Evolutionary conservation across 2,797 vertebrate genomes (phyloP).

Genomic region (Microchirus variegatus): DNA sequence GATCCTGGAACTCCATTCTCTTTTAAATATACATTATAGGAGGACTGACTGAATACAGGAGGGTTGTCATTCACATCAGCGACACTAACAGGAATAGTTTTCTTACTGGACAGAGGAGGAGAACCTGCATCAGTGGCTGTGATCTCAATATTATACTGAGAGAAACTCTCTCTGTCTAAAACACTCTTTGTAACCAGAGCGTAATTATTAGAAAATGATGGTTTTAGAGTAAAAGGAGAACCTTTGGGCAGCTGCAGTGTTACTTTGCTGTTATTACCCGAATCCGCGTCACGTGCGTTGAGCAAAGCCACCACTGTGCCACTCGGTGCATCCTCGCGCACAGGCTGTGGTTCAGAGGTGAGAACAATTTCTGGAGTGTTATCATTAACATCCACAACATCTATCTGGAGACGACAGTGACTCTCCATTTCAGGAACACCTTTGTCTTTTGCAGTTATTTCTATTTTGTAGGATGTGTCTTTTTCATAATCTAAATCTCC

Average conservation of each 20-base stretch:
- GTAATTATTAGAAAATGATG: conserved; percentile 67
- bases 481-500: conserved; percentile 64
- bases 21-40: conserved; percentile 85
- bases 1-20: conserved; percentile 86
- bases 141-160: conserved; percentile 83
- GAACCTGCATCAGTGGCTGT: conserved; percentile 82
- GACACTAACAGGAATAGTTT: conserved; percentile 80
- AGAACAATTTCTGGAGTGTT: conserved; percentile 70
- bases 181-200: conserved; percentile 54
- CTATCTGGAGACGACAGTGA: conserved; percentile 63
- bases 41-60: conserved; percentile 67
- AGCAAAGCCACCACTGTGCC: conserved; percentile 66
- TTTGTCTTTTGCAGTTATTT: conserved; percentile 68
- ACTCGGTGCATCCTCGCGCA: conserved; percentile 49
- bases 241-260: conserved; percentile 2
- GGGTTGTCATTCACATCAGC: conserved; percentile 82
- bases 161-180: conserved; percentile 80
- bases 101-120: conserved; percentile 80
- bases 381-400: conserved; percentile 70
- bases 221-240: conserved; percentile 57
- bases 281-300: conserved; percentile 57
- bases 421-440: conserved; percentile 70
- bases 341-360: conserved; percentile 35
- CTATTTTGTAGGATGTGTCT: conserved; percentile 13
- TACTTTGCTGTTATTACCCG: conserved; percentile 52